Percentiles rank a stretch among this genome's conserved stretches.
phyloP scores from a whole-genome alignment of 2,113 vertebrate species.

The Daboia siamensis region DNA sequence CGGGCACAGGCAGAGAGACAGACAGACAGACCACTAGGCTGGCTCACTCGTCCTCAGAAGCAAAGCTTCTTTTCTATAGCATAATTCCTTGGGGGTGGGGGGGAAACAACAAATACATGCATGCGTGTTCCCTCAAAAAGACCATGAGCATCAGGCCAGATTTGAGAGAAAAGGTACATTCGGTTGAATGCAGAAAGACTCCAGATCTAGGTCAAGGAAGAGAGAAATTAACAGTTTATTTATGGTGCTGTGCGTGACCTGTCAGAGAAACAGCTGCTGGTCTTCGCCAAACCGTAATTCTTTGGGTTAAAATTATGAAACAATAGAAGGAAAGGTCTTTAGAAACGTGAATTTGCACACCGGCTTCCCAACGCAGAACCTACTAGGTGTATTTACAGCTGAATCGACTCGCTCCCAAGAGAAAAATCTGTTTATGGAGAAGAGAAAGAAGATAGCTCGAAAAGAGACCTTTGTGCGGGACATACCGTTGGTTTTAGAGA shows the following conservation, averaged over 20 bases:
- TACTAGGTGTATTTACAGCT: not conserved
- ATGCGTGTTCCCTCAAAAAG: not conserved
- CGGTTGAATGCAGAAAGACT: not conserved
- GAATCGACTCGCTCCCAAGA: not conserved
- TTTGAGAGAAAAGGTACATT: not conserved
- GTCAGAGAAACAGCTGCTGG: not conserved
- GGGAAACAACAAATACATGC: not conserved
- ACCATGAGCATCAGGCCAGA: not conserved
- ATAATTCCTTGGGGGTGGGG: not conserved
- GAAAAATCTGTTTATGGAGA: not conserved
- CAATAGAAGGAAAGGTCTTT: not conserved
- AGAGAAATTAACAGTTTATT: not conserved
- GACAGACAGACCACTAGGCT: not conserved
- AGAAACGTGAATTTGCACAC: not conserved
- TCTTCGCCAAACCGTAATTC: not conserved
- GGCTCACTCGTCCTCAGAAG: not conserved
- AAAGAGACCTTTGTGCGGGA: not conserved
- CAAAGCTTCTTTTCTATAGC: not conserved
- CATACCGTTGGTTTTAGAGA: not conserved
- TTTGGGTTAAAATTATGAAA: not conserved
- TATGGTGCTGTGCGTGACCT: not conserved
- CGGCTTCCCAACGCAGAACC: not conserved
- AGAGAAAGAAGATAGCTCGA: not conserved
- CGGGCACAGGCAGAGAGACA: too few relatives aligned
- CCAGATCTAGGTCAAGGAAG: not conserved